Evolutionary conservation across 2,888 invertebrate species (phyloP), one percentile per base, ranked within the genome.

Genomic region (Brachypalpus laphriformis): DNA sequence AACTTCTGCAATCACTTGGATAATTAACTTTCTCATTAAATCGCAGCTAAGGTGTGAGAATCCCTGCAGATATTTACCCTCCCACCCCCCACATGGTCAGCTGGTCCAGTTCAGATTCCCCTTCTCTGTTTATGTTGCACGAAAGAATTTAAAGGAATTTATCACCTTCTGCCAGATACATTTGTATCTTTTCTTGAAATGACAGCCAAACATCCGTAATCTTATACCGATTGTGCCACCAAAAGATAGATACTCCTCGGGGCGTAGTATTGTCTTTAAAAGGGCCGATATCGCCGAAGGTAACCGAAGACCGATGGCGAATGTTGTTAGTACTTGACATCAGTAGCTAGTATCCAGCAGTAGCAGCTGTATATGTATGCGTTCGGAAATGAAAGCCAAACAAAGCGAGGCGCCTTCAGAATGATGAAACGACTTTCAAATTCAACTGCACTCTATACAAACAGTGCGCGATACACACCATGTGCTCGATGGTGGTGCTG

Each of bases 21-120:
- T 83, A 78, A 83, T 83, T 83, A 78, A 68, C 68, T 78, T 74
- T 66, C 78, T 68, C 78, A 78, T 83, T 83, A 83, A 83, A 83
- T 49, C 8, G 37, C 40, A 42, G 31, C 61, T 31, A 66, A 83
- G 82, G 82, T 83, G 82, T 22, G 72, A 83, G 56, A 56, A 72
- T 66, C 16, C 40, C 59, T 63, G 71, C 42, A 40, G 11, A 74
- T 75, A 61, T 66, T 72, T 72, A 61, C 40, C 51, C 49, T 25
- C 51, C 54, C 42, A 18, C 63, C 70, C 37, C 65, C 71, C 82
- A 51, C 51, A 61, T 72, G 57, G 78, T 49, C 54, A 70, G n/a
- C 25, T 51, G 14, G 47, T 8, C 22, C 25, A 8, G 28, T 18
- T 18, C 25, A 54, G 47, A 37, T n/a, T 14, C 8, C 7, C 31